Conservation (phyloP, 1,140 invertebrate species). For the Drosophila ercepeae region DNA sequence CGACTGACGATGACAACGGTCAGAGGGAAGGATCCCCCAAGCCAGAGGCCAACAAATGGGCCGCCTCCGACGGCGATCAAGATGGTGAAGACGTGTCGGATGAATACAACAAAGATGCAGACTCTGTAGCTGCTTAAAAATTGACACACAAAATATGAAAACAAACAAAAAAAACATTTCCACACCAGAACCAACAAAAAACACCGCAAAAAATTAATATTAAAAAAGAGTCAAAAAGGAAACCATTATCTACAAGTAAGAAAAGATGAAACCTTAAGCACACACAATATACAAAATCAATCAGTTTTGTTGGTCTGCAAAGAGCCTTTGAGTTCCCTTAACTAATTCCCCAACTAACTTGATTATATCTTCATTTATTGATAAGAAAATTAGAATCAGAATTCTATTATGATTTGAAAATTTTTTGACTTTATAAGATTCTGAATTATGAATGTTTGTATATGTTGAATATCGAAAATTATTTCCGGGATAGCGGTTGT, state of each 20-base stretch:
- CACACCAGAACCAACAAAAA: conserved; percentile 15
- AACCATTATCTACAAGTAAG: conserved; percentile 19
- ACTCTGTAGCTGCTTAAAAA: conserved; percentile 35
- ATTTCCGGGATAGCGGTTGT: conserved; percentile 2
- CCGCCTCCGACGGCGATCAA: conserved; percentile 17
- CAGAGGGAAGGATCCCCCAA: conserved; percentile 11
- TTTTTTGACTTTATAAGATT: background rate
- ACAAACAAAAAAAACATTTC: conserved; percentile 16
- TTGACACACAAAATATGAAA: conserved; percentile 3
- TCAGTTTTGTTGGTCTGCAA: background rate
- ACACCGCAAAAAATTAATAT: conserved; percentile 7
- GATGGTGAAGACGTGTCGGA: conserved; percentile 46
- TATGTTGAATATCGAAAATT: background rate
- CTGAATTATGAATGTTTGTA: background rate
- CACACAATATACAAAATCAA: background rate
- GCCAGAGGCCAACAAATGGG: conserved; percentile 18
- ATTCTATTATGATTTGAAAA: background rate
- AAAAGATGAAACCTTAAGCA: conserved; percentile 4
- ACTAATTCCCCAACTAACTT: background rate
- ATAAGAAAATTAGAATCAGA: background rate
- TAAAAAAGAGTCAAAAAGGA: background rate
- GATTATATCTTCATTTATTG: conserved; percentile 12
- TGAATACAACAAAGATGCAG: conserved; percentile 11
- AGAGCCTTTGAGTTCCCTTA: too few species aligned
- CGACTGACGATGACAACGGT: background rate